A percentile compares a stretch with the other conserved stretches of the same genome.
phyloP scores from a whole-genome alignment of 2,113 vertebrate species.

The Neoarius graeffei region DNA sequence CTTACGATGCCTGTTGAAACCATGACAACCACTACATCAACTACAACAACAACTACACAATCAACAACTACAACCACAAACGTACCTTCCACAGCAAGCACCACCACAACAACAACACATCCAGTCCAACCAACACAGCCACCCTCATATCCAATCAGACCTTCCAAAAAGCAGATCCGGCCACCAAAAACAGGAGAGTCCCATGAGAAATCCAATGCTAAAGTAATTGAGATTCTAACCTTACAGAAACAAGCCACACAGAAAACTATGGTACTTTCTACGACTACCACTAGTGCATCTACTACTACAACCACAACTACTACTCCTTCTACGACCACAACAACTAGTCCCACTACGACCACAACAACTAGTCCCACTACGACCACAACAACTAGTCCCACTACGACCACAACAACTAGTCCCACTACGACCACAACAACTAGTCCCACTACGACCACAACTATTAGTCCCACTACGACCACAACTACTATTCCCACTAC shows the following conservation, averaged over 20 bases:
- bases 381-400: constrained; percentile 15
- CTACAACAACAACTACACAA: constrained; percentile 15
- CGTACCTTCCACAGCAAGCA: background rate
- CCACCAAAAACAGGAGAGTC: constrained; percentile 56
- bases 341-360: background rate
- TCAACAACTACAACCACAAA: constrained; percentile 16
- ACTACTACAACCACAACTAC: constrained; percentile 25
- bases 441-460: background rate
- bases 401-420: background rate
- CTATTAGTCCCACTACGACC: background rate
- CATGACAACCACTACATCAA: constrained; percentile 5
- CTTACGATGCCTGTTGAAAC: constrained; percentile 44
- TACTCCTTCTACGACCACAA: constrained; percentile 32
- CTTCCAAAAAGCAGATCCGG: constrained; percentile 64
- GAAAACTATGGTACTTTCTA: constrained; percentile 1
- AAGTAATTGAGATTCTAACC: background rate
- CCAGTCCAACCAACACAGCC: background rate
- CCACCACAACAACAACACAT: constrained; percentile 26
- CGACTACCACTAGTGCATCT: background rate
- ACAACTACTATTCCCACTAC: constrained; percentile 16
- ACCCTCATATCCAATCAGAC: constrained; percentile 52
- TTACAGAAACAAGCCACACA: constrained; percentile 16
- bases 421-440: background rate
- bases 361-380: background rate
- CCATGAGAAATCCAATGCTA: constrained; percentile 42